phyloP scores from a whole-genome alignment of 2,797 vertebrate species.

The Enteromius afrohamiltoni region DNA sequence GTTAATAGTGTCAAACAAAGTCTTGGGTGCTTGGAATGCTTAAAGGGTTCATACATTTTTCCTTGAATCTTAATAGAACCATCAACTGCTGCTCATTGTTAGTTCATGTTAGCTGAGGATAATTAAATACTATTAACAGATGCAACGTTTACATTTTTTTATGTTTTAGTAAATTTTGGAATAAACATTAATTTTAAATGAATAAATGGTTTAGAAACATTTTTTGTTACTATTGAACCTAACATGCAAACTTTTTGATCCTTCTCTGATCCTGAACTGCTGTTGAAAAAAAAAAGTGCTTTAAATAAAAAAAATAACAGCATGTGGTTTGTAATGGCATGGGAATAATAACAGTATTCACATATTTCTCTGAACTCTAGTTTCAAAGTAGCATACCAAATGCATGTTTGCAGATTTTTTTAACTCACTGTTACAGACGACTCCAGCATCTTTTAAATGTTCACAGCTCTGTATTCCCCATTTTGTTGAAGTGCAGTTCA shows the following conservation, averaged over 20 bases:
- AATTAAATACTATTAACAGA: background rate
- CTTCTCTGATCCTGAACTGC: too few species aligned
- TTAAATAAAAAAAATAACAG: background rate
- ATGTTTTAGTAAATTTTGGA: background rate
- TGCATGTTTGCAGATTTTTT: slow-evolving; percentile 50
- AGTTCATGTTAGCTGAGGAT: background rate
- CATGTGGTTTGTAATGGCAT: background rate
- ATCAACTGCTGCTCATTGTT: background rate
- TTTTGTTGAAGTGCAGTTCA: slow-evolving; percentile 24
- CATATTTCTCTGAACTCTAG: background rate
- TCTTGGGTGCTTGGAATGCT: too few species aligned
- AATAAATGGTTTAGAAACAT: too few species aligned
- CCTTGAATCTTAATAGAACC: background rate
- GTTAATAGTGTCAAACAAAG: background rate
- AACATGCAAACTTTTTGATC: background rate
- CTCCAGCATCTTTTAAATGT: slow-evolving; percentile 34
- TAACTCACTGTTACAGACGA: slow-evolving; percentile 29
- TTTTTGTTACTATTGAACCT: too few species aligned
- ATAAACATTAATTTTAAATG: background rate
- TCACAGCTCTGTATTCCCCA: slow-evolving; percentile 16
- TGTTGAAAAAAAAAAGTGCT: too few species aligned
- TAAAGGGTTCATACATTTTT: too few species aligned
- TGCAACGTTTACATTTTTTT: background rate
- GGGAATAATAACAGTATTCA: background rate
- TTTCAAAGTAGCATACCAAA: background rate